phyloP scores from a whole-genome alignment of 1,140 invertebrate genomes.

The Caenorhabditis briggsae region DNA sequence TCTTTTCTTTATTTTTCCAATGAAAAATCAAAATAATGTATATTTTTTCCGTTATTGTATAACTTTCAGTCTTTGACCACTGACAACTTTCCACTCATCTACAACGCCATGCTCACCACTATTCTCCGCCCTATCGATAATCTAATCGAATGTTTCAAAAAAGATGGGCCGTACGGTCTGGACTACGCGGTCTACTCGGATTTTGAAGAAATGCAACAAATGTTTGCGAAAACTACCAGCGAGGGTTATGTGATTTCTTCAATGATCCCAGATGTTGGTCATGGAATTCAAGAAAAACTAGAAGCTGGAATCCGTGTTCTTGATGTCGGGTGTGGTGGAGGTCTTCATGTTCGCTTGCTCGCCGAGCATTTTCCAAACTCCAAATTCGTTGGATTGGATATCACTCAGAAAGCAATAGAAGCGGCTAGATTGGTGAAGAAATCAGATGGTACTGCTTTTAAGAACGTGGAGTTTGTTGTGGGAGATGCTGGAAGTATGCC shows the following conservation, averaged over 20 bases:
- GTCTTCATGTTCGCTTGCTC: conserved; percentile 64
- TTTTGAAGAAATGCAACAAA: conserved; percentile 45
- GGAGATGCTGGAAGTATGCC: conserved; percentile 65
- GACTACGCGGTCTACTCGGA: neutral
- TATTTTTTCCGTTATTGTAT: neutral
- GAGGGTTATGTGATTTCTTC: conserved; percentile 66
- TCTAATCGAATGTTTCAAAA: conserved; percentile 26
- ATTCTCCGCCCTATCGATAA: neutral
- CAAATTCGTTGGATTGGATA: conserved; percentile 66
- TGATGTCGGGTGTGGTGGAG: conserved; percentile 70
- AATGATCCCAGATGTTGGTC: conserved; percentile 63
- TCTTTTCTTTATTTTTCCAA: too few species aligned
- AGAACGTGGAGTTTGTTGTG: conserved; percentile 66
- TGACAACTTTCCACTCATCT: neutral
- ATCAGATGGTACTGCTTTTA: conserved; percentile 44
- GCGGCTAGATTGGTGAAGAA: neutral
- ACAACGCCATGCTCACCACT: conserved; percentile 11
- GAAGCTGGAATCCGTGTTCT: conserved; percentile 53
- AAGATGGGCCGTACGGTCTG: neutral
- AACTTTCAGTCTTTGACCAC: neutral
- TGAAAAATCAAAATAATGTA: too few species aligned
- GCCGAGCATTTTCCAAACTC: conserved; percentile 65
- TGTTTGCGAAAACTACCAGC: conserved; percentile 53
- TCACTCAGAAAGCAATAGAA: conserved; percentile 35
- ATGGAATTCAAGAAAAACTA: conserved; percentile 53